These are phyloP conservation scores for Spodoptera exigua DNA, from an alignment of 2,888 invertebrate species.

Conservation along the genomic window DNA sequence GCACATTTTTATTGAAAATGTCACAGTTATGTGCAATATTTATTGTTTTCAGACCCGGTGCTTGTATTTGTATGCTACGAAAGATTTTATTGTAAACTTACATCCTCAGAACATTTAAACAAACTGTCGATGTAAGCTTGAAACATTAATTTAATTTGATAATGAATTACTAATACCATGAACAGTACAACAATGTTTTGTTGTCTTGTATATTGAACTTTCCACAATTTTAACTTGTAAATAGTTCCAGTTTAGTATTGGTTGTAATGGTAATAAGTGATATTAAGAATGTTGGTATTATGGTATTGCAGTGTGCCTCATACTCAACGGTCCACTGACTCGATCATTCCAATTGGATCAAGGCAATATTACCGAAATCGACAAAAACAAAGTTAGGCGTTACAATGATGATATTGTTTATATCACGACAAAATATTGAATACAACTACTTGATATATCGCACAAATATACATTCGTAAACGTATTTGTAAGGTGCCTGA, in stretches of 20 bases:
- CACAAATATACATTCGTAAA: conserved; percentile 73
- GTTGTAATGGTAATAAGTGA: conserved; percentile 72
- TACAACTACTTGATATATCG: conserved; percentile 63
- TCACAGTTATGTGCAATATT: conserved; percentile 78
- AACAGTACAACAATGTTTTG: conserved; percentile 60
- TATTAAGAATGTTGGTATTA: conserved; percentile 75
- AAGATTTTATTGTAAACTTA: conserved; percentile 54
- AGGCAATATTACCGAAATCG: conserved; percentile 58
- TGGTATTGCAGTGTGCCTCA: conserved; percentile 61
- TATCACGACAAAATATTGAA: conserved; percentile 62
- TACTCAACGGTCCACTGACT: conserved; percentile 65
- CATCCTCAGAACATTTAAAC: conserved; percentile 85
- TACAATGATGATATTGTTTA: conserved; percentile 57
- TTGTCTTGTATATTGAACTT: conserved; percentile 68
- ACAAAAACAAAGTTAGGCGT: conserved; percentile 58
- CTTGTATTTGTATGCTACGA: conserved; percentile 68
- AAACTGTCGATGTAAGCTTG: conserved; percentile 73
- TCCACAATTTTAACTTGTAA: conserved; percentile 72
- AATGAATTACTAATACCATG: conserved; percentile 50
- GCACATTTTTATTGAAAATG: conserved; percentile 64
- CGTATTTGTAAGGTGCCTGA: conserved; percentile 73
- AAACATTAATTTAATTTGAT: conserved; percentile 54
- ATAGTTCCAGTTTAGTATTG: conserved; percentile 73
- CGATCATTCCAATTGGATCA: conserved; percentile 81
- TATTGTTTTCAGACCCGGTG: conserved; percentile 75